phyloP scores from a whole-genome alignment of 2,888 invertebrate species.

The Erebia palarica region DNA sequence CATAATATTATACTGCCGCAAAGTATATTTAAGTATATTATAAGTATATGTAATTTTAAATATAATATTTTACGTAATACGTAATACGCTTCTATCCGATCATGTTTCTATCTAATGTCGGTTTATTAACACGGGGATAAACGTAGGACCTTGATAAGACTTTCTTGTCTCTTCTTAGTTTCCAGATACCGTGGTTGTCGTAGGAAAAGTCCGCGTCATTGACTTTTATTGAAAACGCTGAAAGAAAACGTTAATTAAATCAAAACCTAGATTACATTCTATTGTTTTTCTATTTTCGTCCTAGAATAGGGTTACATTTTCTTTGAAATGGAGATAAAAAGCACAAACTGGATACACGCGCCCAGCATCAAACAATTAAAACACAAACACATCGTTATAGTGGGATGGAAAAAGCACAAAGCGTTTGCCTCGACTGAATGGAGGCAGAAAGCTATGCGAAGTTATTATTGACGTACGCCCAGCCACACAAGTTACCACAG shows the following conservation, averaged over 20 bases:
- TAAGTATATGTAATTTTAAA: no score
- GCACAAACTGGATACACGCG: not conserved
- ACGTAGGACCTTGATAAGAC: no score
- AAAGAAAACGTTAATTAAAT: not conserved
- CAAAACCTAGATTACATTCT: not conserved
- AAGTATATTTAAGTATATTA: no score
- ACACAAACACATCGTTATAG: constrained; percentile 25
- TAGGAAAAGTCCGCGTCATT: no score
- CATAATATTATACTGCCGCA: no score
- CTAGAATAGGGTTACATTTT: not conserved
- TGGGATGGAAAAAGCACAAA: constrained; percentile 24
- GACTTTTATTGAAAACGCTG: no score
- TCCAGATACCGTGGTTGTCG: no score
- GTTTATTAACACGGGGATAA: no score
- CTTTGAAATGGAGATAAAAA: not conserved
- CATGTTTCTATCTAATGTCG: no score
- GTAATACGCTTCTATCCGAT: no score
- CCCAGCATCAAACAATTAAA: constrained; percentile 20
- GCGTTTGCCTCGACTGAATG: constrained; percentile 24
- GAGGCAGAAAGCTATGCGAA: constrained; percentile 25
- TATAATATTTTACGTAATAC: no score
- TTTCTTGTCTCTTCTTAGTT: no score
- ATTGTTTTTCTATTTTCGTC: not conserved
- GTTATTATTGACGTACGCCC: constrained; percentile 26
- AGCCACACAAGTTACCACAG: constrained; percentile 5